Conservation (phyloP, 2,888 invertebrate genomes). For the Coecobrya sp. region DNA sequence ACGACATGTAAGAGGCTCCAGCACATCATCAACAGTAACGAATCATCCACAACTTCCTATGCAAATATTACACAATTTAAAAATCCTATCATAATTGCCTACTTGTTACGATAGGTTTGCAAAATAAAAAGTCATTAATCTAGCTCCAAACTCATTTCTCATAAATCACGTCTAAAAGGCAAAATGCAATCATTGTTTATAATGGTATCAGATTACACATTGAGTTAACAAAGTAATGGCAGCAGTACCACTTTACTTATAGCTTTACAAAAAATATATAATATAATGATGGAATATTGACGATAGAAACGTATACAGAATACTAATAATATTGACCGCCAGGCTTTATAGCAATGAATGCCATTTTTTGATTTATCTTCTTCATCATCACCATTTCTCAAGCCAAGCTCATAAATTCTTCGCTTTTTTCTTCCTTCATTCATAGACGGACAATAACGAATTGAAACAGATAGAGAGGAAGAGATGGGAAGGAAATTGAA, state of each 20-base stretch:
- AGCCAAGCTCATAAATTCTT: constrained; percentile 6
- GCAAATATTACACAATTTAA: not conserved
- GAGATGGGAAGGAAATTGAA: not conserved
- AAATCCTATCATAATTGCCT: constrained; percentile 4
- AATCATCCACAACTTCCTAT: not conserved
- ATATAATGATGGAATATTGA: constrained; percentile 2
- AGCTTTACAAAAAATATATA: not conserved
- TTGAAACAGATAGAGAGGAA: not conserved
- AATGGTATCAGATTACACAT: not conserved
- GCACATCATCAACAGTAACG: too few relatives aligned
- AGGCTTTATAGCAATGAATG: constrained; percentile 13
- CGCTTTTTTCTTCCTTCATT: not conserved
- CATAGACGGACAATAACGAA: not conserved
- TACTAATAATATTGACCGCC: not conserved
- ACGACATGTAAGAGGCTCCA: too few relatives aligned
- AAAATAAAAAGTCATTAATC: not conserved
- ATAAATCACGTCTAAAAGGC: constrained; percentile 39
- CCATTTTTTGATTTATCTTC: constrained; percentile 39
- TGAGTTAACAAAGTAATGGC: not conserved
- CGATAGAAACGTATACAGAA: not conserved
- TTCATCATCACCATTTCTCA: not conserved
- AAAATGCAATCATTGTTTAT: not conserved
- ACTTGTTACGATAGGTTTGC: constrained; percentile 28
- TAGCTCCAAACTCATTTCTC: not conserved
- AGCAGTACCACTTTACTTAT: not conserved